Base-by-base conservation (phyloP, 2,888 invertebrate genomes). In the Gnatocerus cornutus region DNA sequence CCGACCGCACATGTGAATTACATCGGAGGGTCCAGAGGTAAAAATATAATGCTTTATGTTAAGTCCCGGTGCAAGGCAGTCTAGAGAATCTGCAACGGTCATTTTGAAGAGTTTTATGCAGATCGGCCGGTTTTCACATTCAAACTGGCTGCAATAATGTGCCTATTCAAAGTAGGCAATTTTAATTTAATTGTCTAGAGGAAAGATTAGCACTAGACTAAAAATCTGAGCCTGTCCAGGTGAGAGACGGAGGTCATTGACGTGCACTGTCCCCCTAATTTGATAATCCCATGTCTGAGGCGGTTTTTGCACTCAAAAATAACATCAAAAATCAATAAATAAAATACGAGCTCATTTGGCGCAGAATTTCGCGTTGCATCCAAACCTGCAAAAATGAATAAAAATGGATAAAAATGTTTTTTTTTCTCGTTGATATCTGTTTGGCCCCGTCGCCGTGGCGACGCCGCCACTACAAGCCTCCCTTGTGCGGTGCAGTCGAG, bases 41-140 rank as follows among this genome's bases (percentile, higher is more conserved):
- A 63, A 63, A 63, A 63, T 63, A 41, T 43, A 53, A 53, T 63
- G 63, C 53, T 52, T 63, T 63, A 62, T 62, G 12, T 41, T 1
- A 39, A 3, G 56, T 10, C 56, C 37, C 12, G 43, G 27, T 56
- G 62, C 62, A 50, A n/a, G 46, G 27, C 45, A 43, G 45, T 59
- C 59, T 46, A 45, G 29, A 45, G 21, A 53, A 53, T 63, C 43
- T 63, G 63, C 63, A 63, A 63, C 63, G 63, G 63, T 63, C 43
- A 63, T 63, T 63, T 43, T 10, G 21, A 21, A 12, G 43, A 63
- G 63, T 63, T 63, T 63, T 63, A 53, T 52, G 39, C 43, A 63
- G 52, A 43, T 30, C 62, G 39, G 37, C 39, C 59, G 59, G 59
- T 59, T 59, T 29, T 59, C 29, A 27, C 33, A n/a, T 33, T 33